Percentiles rank a stretch among this genome's conserved stretches.
Conservation (phyloP, 2,797 vertebrate species). For the Malacoctenus gilli region DNA sequence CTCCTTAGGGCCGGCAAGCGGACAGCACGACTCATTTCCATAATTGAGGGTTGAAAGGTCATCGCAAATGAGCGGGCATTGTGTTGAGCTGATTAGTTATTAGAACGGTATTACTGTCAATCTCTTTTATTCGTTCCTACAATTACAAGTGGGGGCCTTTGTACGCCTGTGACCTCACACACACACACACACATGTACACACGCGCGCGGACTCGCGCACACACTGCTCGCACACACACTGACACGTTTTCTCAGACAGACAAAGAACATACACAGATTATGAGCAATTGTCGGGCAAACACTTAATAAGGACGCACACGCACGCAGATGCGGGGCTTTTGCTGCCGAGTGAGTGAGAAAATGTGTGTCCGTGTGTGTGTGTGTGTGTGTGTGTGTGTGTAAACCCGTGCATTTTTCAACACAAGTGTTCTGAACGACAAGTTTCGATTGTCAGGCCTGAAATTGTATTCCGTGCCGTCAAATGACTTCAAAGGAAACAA, state of each 20-base stretch:
- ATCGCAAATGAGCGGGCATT: slow-evolving; percentile 80
- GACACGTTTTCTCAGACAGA: slow-evolving; percentile 33
- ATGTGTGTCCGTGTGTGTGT: neutral
- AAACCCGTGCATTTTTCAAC: slow-evolving; percentile 1
- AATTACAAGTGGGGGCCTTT: slow-evolving; percentile 75
- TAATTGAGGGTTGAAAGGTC: slow-evolving; percentile 86
- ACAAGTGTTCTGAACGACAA: neutral
- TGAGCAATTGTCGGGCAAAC: slow-evolving; percentile 19
- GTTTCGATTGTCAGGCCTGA: too few relatives aligned
- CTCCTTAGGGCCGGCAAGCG: slow-evolving; percentile 74
- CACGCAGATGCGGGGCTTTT: neutral
- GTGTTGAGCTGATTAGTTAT: slow-evolving; percentile 85
- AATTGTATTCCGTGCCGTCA: too few relatives aligned
- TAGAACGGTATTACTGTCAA: slow-evolving; percentile 84
- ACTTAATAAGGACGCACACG: slow-evolving; percentile 4
- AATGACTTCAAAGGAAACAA: too few relatives aligned
- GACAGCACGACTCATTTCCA: slow-evolving; percentile 81
- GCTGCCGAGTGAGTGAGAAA: neutral
- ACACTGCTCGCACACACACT: slow-evolving; percentile 10
- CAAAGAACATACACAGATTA: slow-evolving; percentile 27
- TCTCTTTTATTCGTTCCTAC: slow-evolving; percentile 80
- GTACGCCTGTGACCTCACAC: slow-evolving; percentile 67
- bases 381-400: neutral
- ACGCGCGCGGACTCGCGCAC: slow-evolving; percentile 23
- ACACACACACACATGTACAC: slow-evolving; percentile 11